Evolutionary conservation across 2,888 invertebrate genomes (phyloP), one percentile per base, ranked within the genome.

Genomic region (Platycheirus albimanus): DNA sequence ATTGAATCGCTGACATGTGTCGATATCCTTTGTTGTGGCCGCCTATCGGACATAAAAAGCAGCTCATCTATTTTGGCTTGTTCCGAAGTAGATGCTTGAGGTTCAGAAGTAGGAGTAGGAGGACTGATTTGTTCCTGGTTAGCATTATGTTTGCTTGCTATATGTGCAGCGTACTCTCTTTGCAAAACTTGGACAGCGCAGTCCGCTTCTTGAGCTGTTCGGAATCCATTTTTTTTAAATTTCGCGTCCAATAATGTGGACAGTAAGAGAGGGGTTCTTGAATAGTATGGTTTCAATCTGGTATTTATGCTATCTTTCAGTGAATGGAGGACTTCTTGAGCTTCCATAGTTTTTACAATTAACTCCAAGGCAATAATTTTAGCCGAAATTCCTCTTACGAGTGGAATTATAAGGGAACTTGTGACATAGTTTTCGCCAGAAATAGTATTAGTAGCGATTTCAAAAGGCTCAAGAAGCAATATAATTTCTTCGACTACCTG

Each of bases 101-200:
- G 28, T 43, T 43, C 43, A 28, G 24, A 3, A 24, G 24, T 6
- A 24, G 24, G 24, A 24, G 24, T 24, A 24, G 24, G 24, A 24
- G 24, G 24, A 24, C 24, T 24, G 24, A 24, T 24, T 24, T 24
- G 3, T 24, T 24, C 24, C 24, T 24, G 24, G 24, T 24, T 24
- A 58, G 24, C 41, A 58, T 28, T 20, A 43, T 28, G 13, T 58
- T 58, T 38, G 3, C n/a, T n/a, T 8, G 33, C 15, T 33, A 36
- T 36, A 54, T 33, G 30, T 38, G 54, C 19, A 19, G 54, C 54
- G 54, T 54, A 54, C 15, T 54, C 17, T 36, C 15, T 54, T 17
- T 36, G 45, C 11, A 54, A n/a, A n/a, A 54, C 54, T 3, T 36
- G 54, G 19, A 36, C n/a, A 19, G 54, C 54, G 30, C 10, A 11